A percentile compares a stretch with the other conserved stretches of the same genome.
Evolutionary conservation across 2,888 invertebrate species (phyloP).

Genomic region (Icerya purchasi): DNA sequence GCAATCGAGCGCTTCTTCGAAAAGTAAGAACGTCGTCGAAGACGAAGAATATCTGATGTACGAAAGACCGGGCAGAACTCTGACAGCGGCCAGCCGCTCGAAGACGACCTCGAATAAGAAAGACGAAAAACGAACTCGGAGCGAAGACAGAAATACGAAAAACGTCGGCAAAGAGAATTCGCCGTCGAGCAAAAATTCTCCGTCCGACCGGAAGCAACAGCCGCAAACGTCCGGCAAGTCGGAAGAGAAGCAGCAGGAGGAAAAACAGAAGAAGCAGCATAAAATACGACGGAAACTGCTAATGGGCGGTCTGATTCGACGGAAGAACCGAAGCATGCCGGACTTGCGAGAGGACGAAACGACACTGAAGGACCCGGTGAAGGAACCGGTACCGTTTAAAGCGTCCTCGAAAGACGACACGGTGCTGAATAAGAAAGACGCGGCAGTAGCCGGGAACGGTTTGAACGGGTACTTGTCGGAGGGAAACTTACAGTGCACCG

Average conservation of each 20-base stretch:
- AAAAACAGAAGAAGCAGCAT: slow-evolving; percentile 67
- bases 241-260: slow-evolving; percentile 35
- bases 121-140: slow-evolving; percentile 56
- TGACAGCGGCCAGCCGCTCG: slow-evolving; percentile 32
- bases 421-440: slow-evolving; percentile 34
- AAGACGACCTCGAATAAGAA: slow-evolving; percentile 43
- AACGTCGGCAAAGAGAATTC: slow-evolving; percentile 43
- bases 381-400: slow-evolving; percentile 28
- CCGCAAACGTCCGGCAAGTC: slow-evolving; percentile 20
- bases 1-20: slow-evolving; percentile 17
- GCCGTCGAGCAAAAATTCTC: slow-evolving; percentile 33
- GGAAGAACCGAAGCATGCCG: slow-evolving; percentile 80
- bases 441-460: slow-evolving; percentile 32
- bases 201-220: neutral
- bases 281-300: slow-evolving; percentile 66
- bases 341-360: slow-evolving; percentile 60
- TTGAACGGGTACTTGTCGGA: slow-evolving; percentile 65
- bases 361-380: slow-evolving; percentile 20
- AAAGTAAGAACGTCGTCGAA: slow-evolving; percentile 41
- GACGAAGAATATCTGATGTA: slow-evolving; percentile 43
- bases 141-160: slow-evolving; percentile 61
- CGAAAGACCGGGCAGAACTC: slow-evolving; percentile 38
- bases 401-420: slow-evolving; percentile 37
- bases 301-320: slow-evolving; percentile 70
- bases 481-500: slow-evolving; percentile 59